A percentile compares a stretch with the other conserved stretches of the same genome.
Conservation (phyloP, 2,113 vertebrate species). For the Chascanopsetta lugubris region DNA sequence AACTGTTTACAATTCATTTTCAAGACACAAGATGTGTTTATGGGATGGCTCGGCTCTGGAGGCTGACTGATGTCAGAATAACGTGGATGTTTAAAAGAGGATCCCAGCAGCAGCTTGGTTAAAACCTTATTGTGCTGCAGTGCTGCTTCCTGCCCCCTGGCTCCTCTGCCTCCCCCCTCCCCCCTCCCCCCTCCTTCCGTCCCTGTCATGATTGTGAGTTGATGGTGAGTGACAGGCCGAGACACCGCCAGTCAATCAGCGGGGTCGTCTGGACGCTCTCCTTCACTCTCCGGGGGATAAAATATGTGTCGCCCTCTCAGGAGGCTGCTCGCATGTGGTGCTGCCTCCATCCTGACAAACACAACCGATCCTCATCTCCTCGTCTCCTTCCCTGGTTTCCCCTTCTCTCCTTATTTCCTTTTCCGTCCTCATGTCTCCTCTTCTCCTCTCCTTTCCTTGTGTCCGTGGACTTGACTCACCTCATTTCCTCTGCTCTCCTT, state of each 20-base stretch:
- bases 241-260: conserved; percentile 69
- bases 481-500: conserved; percentile 39
- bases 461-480: too few species aligned
- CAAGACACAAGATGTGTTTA: too few species aligned
- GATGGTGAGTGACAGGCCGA: conserved; percentile 65
- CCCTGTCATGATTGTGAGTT: conserved; percentile 54
- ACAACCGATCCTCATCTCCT: conserved; percentile 37
- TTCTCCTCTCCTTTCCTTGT: conserved; percentile 21
- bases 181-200: conserved; percentile 39
- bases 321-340: conserved; percentile 35
- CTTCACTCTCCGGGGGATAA: conserved; percentile 51
- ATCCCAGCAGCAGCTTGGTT: conserved; percentile 2
- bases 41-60: conserved; percentile 39
- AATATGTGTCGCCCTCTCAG: conserved; percentile 62
- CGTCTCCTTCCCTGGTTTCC: too few species aligned
- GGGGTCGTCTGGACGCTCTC: conserved; percentile 48
- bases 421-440: too few species aligned
- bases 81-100: conserved; percentile 18
- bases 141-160: conserved; percentile 48
- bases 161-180: conserved; percentile 34
- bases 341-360: conserved; percentile 36
- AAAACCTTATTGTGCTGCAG: conserved; percentile 30
- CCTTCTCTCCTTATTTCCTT: too few species aligned
- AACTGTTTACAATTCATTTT: too few species aligned
- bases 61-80: conserved; percentile 51